Conservation (phyloP, 2,888 invertebrate genomes). For the Brenthis hecate region DNA sequence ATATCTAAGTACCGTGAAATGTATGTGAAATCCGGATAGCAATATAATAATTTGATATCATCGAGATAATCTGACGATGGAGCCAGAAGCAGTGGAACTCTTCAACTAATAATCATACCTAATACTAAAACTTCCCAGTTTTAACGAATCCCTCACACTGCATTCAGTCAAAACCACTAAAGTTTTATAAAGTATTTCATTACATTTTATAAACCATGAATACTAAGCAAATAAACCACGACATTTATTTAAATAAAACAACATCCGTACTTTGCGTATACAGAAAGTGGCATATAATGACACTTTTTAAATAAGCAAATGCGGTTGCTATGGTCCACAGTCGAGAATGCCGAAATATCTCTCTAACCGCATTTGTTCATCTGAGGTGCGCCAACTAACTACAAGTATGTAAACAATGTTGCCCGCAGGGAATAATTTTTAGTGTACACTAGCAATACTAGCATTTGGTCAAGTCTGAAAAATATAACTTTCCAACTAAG, state of each 20-base stretch:
- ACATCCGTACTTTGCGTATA: constrained; percentile 2
- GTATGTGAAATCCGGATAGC: too few relatives aligned
- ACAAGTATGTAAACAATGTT: constrained; percentile 28
- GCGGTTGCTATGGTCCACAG: constrained; percentile 45
- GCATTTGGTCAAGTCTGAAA: constrained; percentile 24
- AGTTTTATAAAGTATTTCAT: too few relatives aligned
- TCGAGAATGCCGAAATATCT: constrained; percentile 58
- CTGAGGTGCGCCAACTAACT: constrained; percentile 24
- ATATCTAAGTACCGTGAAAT: too few relatives aligned
- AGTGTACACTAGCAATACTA: background rate
- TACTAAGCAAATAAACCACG: too few relatives aligned
- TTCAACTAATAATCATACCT: too few relatives aligned
- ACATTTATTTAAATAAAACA: background rate
- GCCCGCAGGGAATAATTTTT: constrained; percentile 32
- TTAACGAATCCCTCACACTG: too few relatives aligned
- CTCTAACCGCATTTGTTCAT: constrained; percentile 35
- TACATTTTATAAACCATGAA: too few relatives aligned
- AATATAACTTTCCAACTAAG: constrained; percentile 16
- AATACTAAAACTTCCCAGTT: too few relatives aligned
- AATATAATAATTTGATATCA: too few relatives aligned
- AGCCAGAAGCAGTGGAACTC: too few relatives aligned
- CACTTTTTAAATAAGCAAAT: constrained; percentile 55
- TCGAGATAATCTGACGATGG: too few relatives aligned
- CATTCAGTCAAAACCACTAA: too few relatives aligned
- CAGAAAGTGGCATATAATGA: constrained; percentile 43